Percentiles rank a stretch among this genome's conserved stretches.
These are phyloP conservation scores for Lepus oiostolus DNA, from an alignment of 2,797 vertebrate species.

Conservation along the genomic window DNA sequence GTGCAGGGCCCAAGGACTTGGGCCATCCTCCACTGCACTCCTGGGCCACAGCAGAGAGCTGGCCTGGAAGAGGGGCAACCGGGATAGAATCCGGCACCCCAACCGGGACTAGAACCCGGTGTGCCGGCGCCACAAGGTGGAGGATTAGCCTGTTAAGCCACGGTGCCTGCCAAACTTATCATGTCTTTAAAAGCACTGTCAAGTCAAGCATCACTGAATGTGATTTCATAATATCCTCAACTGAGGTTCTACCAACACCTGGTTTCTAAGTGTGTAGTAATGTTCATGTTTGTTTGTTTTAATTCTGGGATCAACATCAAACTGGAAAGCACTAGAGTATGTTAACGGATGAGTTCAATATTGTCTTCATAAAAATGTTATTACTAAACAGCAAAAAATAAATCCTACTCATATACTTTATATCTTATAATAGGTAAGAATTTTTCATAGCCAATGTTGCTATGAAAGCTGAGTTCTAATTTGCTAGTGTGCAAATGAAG, in stretches of 20 bases:
- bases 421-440: not conserved
- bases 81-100: too few relatives aligned
- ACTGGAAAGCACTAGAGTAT: not conserved
- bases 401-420: not conserved
- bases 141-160: too few relatives aligned
- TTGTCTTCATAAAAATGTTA: not conserved
- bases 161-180: not conserved
- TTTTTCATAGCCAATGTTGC: not conserved
- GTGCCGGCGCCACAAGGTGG: too few relatives aligned
- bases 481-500: slow-evolving; percentile 30
- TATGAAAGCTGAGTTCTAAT: not conserved
- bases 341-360: not conserved
- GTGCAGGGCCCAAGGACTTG: too few relatives aligned
- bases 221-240: not conserved
- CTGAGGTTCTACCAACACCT: not conserved
- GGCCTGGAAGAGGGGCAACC: too few relatives aligned
- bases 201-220: not conserved
- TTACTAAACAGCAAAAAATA: not conserved
- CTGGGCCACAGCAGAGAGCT: too few relatives aligned
- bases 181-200: not conserved
- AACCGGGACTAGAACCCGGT: too few relatives aligned
- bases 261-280: not conserved
- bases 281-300: not conserved
- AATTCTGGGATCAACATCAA: not conserved
- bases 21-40: too few relatives aligned